These are phyloP conservation scores for Leptopilina clavipes DNA, from an alignment of 1,140 invertebrate genomes.

Conservation along the genomic window DNA sequence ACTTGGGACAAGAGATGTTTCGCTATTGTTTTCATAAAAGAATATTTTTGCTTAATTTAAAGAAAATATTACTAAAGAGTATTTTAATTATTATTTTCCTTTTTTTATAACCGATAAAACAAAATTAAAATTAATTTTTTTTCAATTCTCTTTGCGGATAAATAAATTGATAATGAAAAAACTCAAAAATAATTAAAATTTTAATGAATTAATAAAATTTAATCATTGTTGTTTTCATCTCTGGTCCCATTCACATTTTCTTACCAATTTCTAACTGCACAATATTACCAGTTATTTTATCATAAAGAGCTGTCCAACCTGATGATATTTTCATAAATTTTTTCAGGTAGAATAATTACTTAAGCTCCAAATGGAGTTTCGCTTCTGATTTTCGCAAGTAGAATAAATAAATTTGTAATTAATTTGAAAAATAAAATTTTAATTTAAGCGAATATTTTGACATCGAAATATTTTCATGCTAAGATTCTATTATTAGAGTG, in stretches of 20 bases:
- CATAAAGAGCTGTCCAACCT: slow-evolving; percentile 25
- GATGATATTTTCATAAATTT: not conserved
- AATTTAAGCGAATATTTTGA: too few relatives aligned
- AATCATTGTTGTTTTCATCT: not conserved
- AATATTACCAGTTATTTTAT: not conserved
- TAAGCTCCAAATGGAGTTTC: not conserved
- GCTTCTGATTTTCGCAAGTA: not conserved
- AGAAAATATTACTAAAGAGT: not conserved
- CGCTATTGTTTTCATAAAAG: not conserved
- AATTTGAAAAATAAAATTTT: too few relatives aligned
- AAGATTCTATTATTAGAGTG: not conserved
- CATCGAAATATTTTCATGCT: not conserved
- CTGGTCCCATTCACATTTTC: not conserved
- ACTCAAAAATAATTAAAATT: too few relatives aligned
- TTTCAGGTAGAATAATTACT: not conserved
- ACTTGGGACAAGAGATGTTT: not conserved
- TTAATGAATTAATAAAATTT: too few relatives aligned
- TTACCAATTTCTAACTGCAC: not conserved
- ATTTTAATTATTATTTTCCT: too few relatives aligned
- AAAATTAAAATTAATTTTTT: too few relatives aligned
- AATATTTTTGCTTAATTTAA: not conserved
- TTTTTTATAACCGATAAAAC: too few relatives aligned
- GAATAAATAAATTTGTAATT: not conserved
- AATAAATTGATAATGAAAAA: too few relatives aligned
- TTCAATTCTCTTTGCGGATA: too few relatives aligned